phyloP scores from a whole-genome alignment of 2,888 invertebrate species.

The Anticlea derivata region DNA sequence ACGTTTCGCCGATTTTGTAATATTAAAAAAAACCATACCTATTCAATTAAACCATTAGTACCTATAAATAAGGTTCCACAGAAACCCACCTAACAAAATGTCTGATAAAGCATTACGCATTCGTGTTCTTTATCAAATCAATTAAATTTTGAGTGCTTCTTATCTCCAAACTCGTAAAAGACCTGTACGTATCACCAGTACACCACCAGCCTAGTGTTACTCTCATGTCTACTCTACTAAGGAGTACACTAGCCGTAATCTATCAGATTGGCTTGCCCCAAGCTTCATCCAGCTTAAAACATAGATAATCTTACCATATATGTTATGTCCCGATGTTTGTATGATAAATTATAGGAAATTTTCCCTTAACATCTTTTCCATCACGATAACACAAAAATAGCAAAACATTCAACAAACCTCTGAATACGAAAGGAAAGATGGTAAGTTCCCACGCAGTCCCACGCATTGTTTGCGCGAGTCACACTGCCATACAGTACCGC shows the following conservation, averaged over 20 bases:
- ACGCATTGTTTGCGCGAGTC: constrained; percentile 19
- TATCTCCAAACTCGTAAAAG: constrained; percentile 8
- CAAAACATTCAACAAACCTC: constrained; percentile 23
- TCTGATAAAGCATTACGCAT: constrained; percentile 1
- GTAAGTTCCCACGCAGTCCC: constrained; percentile 1
- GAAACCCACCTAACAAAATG: neutral
- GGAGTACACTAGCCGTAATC: too few relatives aligned
- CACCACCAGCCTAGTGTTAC: too few relatives aligned
- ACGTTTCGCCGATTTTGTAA: too few relatives aligned
- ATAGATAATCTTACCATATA: too few relatives aligned
- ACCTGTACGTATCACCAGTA: too few relatives aligned
- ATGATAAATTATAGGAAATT: neutral
- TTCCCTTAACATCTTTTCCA: neutral
- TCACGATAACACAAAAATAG: constrained; percentile 17
- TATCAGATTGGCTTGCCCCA: too few relatives aligned
- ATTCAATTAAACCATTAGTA: too few relatives aligned
- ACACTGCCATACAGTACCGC: neutral
- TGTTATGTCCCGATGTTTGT: too few relatives aligned
- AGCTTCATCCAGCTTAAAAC: too few relatives aligned
- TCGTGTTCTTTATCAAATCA: constrained; percentile 9
- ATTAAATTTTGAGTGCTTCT: constrained; percentile 4
- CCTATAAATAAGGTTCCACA: neutral
- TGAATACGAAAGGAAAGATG: constrained; percentile 24
- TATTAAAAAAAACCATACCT: too few relatives aligned
- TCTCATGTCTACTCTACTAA: too few relatives aligned